A percentile compares a stretch with the other conserved stretches of the same genome.
Evolutionary conservation across 2,888 invertebrate genomes (phyloP).

Genomic region (Cheilosia grossa): DNA sequence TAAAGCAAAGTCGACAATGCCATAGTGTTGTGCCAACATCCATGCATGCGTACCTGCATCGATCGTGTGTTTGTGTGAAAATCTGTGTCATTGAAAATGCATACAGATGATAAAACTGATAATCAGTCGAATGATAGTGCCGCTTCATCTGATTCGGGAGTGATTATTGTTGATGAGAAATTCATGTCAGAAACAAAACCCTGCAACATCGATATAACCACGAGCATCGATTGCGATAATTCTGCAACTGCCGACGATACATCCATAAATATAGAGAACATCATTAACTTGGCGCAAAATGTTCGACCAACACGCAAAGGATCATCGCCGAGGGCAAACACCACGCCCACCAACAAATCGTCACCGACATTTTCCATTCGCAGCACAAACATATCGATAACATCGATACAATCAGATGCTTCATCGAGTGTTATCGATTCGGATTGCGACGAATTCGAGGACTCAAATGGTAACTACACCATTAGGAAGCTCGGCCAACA

Average conservation of each 20-base stretch:
- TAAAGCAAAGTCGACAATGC: not conserved
- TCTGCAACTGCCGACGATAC: constrained; percentile 16
- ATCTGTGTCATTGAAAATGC: constrained; percentile 62
- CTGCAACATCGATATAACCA: constrained; percentile 63
- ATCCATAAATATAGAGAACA: constrained; percentile 70
- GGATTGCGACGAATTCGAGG: constrained; percentile 79
- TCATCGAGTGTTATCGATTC: constrained; percentile 81
- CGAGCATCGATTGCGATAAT: constrained; percentile 54
- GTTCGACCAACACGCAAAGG: constrained; percentile 34
- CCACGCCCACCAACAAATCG: constrained; percentile 50
- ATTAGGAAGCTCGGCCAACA: constrained; percentile 81
- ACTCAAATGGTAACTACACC: constrained; percentile 78
- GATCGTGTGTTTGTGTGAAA: constrained; percentile 24
- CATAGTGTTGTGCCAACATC: constrained; percentile 4
- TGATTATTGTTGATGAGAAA: constrained; percentile 79
- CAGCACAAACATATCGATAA: constrained; percentile 81
- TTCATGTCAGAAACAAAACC: constrained; percentile 70
- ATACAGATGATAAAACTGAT: constrained; percentile 68
- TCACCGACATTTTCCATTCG: constrained; percentile 80
- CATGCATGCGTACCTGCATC: not conserved
- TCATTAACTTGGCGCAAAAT: constrained; percentile 69
- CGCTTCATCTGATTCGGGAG: constrained; percentile 81
- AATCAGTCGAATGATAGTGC: constrained; percentile 77
- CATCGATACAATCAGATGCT: constrained; percentile 81
- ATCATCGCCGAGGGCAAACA: constrained; percentile 12